Evolutionary conservation across 53 echinoderm and acorn worm species (phyloP), one percentile per base, ranked within the genome.

Genomic region (Arbacia lixula): DNA sequence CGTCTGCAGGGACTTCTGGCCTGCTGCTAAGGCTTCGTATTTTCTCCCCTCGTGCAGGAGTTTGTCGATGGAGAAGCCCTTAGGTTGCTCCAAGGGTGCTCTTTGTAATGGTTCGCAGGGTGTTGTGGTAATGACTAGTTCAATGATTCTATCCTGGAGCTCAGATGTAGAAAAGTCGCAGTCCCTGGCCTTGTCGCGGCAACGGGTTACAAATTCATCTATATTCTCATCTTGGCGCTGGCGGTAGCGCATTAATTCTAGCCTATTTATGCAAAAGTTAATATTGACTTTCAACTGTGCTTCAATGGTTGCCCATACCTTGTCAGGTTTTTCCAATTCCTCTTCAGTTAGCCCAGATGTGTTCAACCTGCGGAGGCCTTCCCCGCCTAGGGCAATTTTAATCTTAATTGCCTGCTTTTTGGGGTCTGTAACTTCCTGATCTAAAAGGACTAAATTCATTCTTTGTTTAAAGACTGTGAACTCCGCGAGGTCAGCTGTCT

Each of bases 171-270:
- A 57, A 61, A 91, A 91, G 52, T 91, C 88, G 50, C 82, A 80
- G 2, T 88, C 43, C 12, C 43, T 19, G 14, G 85, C 82, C 42
- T 91, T 91, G 26, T 79, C 68, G 2, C 88, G 41, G 36, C 85
- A 91, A 19, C 88, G 40, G n/a, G 76, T 91, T 19, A 91, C 62
- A 19, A 88, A 88, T 30, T 88, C 80, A 61, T 91, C 91, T 12
- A 92, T 12, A 14, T 36, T 64, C 36, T 92, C 87, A 11, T 69
- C 27, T 24, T 20, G 21, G 1, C 36, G 42, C 68, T 91, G 86
- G 42, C 72, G 54, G 53, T 85, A 91, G 11, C 64, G 30, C 85
- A 85, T 76, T 27, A 91, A 25, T 52, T 91, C 85, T n/a, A 91
- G 51, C 11, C 85, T 26, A 46, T 84, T 87, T 26, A 91, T 83